A percentile compares a stretch with the other conserved stretches of the same genome.
phyloP scores from a whole-genome alignment of 2,797 vertebrate genomes.

The Paedocypris micromegethes region DNA sequence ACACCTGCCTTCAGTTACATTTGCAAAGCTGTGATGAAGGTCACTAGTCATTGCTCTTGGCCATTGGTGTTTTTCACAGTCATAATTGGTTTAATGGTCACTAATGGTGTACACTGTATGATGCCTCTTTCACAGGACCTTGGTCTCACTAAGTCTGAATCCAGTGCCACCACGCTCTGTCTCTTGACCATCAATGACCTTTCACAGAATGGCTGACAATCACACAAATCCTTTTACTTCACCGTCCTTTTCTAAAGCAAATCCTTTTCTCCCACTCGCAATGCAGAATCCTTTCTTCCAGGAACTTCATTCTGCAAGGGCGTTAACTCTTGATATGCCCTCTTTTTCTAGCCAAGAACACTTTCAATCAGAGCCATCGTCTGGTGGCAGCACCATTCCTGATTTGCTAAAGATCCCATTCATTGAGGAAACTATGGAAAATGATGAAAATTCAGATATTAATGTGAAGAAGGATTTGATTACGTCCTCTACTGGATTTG shows the following conservation, averaged over 20 bases:
- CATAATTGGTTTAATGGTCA: slow-evolving; percentile 41
- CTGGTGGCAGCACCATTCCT: slow-evolving; percentile 36
- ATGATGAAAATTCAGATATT: slow-evolving; percentile 82
- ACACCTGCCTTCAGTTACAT: not conserved
- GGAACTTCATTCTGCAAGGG: slow-evolving; percentile 68
- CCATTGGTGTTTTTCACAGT: slow-evolving; percentile 1
- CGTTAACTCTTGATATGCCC: slow-evolving; percentile 80
- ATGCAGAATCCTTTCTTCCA: slow-evolving; percentile 84
- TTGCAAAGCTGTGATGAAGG: slow-evolving; percentile 4
- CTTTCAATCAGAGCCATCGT: slow-evolving; percentile 60
- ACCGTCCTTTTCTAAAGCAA: slow-evolving; percentile 68
- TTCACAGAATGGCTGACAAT: slow-evolving; percentile 60
- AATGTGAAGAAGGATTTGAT: slow-evolving; percentile 29
- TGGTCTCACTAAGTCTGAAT: slow-evolving; percentile 83
- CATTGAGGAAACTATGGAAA: slow-evolving; percentile 42
- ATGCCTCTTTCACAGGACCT: slow-evolving; percentile 89
- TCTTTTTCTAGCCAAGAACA: slow-evolving; percentile 77
- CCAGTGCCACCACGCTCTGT: slow-evolving; percentile 66
- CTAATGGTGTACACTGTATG: slow-evolving; percentile 78
- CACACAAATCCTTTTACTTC: slow-evolving; percentile 70
- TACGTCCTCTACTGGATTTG: not conserved
- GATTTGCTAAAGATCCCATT: slow-evolving; percentile 20
- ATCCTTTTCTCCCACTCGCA: slow-evolving; percentile 78
- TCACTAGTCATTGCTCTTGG: slow-evolving; percentile 15
- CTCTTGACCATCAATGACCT: slow-evolving; percentile 55